phyloP scores from a whole-genome alignment of 2,888 invertebrate species.

The Heliconius ethilla region DNA sequence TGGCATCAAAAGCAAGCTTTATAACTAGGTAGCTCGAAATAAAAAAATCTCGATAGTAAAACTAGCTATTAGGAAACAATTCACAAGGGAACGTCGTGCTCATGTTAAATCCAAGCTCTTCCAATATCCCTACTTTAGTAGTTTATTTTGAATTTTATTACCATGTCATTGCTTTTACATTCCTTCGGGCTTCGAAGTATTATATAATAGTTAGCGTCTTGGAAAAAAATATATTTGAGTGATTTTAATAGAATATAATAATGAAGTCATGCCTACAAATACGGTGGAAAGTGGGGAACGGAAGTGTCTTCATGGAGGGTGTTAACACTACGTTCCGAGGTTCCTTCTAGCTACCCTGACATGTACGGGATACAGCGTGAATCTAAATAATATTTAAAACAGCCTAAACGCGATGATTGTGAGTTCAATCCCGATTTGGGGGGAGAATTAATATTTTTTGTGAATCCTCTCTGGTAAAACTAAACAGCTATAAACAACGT shows the following conservation, averaged over 20 bases:
- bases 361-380: too few species aligned
- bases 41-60: background rate
- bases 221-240: background rate
- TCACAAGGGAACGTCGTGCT: conserved; percentile 5
- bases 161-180: background rate
- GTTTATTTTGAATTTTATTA: conserved; percentile 24
- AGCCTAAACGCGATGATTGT: too few species aligned
- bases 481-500: too few species aligned
- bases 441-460: too few species aligned
- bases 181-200: background rate
- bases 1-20: background rate
- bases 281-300: too few species aligned
- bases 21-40: background rate
- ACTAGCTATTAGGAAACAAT: conserved; percentile 10
- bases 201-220: background rate
- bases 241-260: background rate
- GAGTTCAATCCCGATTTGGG: too few species aligned
- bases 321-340: background rate
- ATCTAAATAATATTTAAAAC: too few species aligned
- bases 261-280: background rate
- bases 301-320: background rate
- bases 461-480: background rate
- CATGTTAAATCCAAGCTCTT: conserved; percentile 13
- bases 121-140: background rate
- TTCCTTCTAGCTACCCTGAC: background rate